A percentile compares a stretch with the other conserved stretches of the same genome.
phyloP scores from a whole-genome alignment of 1,140 invertebrate species.

The Aculops lycopersici region DNA sequence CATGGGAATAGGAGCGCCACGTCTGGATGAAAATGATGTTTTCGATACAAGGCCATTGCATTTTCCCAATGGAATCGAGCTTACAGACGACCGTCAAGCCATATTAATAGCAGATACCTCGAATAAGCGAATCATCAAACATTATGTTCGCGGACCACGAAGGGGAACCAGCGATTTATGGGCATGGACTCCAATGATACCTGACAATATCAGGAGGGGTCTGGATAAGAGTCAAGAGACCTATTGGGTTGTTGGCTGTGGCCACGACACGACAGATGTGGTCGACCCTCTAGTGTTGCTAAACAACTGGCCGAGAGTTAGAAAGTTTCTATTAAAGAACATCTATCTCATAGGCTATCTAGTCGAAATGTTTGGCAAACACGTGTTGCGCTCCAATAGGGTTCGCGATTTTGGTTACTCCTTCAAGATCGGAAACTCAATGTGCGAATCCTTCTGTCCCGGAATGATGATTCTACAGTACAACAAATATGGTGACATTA shows the following conservation, averaged over 20 bases:
- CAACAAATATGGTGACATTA: slow-evolving; percentile 28
- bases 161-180: slow-evolving; percentile 36
- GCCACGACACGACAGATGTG: slow-evolving; percentile 15
- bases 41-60: neutral
- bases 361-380: slow-evolving; percentile 7
- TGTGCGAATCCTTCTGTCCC: slow-evolving; percentile 3
- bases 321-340: slow-evolving; percentile 14
- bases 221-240: slow-evolving; percentile 21
- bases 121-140: slow-evolving; percentile 20
- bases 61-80: slow-evolving; percentile 42
- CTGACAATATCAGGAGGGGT: slow-evolving; percentile 40
- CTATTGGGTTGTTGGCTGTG: slow-evolving; percentile 26
- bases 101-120: slow-evolving; percentile 29
- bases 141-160: slow-evolving; percentile 35
- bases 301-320: slow-evolving; percentile 14
- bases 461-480: slow-evolving; percentile 23
- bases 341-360: slow-evolving; percentile 9
- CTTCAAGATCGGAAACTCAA: slow-evolving; percentile 18
- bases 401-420: slow-evolving; percentile 13
- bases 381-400: slow-evolving; percentile 2
- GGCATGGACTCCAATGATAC: slow-evolving; percentile 36
- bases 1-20: neutral
- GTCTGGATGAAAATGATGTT: neutral
- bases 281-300: slow-evolving; percentile 12
- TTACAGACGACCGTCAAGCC: slow-evolving; percentile 37